A percentile compares a stretch with the other conserved stretches of the same genome.
Conservation (phyloP, 2,113 vertebrate genomes). For the Scatophagus argus region DNA sequence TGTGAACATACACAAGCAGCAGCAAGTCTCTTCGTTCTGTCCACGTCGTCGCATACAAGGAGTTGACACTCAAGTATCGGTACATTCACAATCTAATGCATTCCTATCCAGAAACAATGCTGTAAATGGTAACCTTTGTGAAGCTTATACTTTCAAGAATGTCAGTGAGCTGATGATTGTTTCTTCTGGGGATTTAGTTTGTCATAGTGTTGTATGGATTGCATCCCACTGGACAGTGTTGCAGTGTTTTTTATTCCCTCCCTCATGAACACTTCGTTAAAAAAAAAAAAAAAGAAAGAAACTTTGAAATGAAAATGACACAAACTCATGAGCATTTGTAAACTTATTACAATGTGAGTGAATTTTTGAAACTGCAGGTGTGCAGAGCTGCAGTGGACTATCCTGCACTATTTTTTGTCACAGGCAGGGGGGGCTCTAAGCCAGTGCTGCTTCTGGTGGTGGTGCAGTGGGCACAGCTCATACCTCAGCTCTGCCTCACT, state of each 20-base stretch:
- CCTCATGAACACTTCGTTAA: not conserved
- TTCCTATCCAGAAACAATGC: not conserved
- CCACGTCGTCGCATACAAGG: not conserved
- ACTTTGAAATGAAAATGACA: constrained; percentile 5
- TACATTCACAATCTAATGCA: not conserved
- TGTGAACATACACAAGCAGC: not conserved
- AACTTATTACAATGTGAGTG: constrained; percentile 2
- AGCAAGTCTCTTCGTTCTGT: not conserved
- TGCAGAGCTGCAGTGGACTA: constrained; percentile 18
- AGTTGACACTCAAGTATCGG: not conserved
- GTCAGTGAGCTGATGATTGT: not conserved
- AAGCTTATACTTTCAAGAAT: not conserved
- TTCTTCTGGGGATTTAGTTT: not conserved
- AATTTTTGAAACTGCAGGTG: not conserved
- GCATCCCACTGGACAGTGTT: not conserved
- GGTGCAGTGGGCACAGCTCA: constrained; percentile 64
- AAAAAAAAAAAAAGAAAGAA: not conserved
- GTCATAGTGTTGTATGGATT: not conserved
- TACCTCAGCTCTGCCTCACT: constrained; percentile 54
- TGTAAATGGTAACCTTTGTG: not conserved
- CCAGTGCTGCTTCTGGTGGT: constrained; percentile 39
- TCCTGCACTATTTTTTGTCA: constrained; percentile 55
- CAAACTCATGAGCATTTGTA: not conserved
- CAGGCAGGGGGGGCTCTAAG: constrained; percentile 73
- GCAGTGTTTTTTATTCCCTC: not conserved